phyloP scores from a whole-genome alignment of 2,797 vertebrate genomes.

The Melanotaenia pygmaea region DNA sequence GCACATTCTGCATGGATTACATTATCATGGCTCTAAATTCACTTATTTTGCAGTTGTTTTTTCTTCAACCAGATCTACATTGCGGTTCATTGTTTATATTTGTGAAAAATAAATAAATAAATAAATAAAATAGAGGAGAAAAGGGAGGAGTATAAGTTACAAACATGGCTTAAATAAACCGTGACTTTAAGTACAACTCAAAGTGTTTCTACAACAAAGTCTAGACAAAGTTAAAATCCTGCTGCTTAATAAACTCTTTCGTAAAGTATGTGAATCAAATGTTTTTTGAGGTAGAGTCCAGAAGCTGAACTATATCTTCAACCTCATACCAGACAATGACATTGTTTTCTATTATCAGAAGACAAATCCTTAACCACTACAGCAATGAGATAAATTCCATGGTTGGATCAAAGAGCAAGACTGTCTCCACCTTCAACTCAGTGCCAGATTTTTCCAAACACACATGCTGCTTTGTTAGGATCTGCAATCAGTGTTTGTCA shows the following conservation, averaged over 20 bases:
- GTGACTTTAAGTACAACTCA: no score
- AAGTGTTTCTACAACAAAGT: no score
- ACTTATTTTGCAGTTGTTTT: no score
- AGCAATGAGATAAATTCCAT: constrained; percentile 30
- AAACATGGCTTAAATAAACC: no score
- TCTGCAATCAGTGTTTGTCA: constrained; percentile 62
- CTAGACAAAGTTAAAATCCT: no score
- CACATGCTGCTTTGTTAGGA: constrained; percentile 58
- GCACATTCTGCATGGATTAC: not conserved
- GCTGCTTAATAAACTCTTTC: no score
- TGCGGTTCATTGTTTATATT: no score
- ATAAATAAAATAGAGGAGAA: no score
- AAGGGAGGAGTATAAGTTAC: no score
- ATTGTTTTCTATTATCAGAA: constrained; percentile 38
- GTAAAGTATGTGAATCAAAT: not conserved
- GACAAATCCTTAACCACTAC: constrained; percentile 33
- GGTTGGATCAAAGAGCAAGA: constrained; percentile 22
- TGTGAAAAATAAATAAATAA: no score
- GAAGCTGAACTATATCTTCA: not conserved
- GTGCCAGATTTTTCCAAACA: constrained; percentile 55
- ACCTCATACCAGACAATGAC: constrained; percentile 24
- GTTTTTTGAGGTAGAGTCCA: not conserved
- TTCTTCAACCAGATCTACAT: no score
- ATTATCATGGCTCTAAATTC: no score
- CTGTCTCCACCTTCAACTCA: constrained; percentile 52